Conservation (phyloP, 2,797 vertebrate species). For the Pagetopsis macropterus region DNA sequence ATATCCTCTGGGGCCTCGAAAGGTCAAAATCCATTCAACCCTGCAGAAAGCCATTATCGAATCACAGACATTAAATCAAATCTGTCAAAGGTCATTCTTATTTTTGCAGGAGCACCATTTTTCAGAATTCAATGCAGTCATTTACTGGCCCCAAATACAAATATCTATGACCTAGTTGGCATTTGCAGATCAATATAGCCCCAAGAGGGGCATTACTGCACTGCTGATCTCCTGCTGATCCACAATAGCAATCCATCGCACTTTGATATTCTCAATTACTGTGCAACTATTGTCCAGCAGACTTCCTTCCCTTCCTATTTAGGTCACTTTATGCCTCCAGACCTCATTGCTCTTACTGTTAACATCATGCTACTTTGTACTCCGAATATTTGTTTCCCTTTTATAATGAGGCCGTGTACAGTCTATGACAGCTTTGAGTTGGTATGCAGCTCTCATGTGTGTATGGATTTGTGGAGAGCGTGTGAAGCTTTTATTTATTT, state of each 20-base stretch:
- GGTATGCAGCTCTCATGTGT: neutral
- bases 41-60: slow-evolving; percentile 27
- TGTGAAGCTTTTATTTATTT: neutral
- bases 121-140: neutral
- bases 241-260: slow-evolving; percentile 36
- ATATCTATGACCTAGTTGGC: slow-evolving; percentile 28
- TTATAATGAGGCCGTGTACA: slow-evolving; percentile 55
- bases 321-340: slow-evolving; percentile 68
- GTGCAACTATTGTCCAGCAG: slow-evolving; percentile 60
- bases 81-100: slow-evolving; percentile 19
- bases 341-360: slow-evolving; percentile 56
- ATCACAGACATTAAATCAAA: slow-evolving; percentile 36
- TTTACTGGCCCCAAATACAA: slow-evolving; percentile 34
- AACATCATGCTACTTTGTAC: slow-evolving; percentile 40
- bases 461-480: neutral
- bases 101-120: slow-evolving; percentile 28
- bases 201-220: slow-evolving; percentile 33
- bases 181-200: slow-evolving; percentile 59
- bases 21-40: slow-evolving; percentile 30
- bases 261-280: slow-evolving; percentile 61
- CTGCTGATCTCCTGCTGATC: slow-evolving; percentile 39
- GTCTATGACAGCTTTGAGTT: slow-evolving; percentile 37
- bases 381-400: slow-evolving; percentile 27
- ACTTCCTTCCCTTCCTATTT: slow-evolving; percentile 56
- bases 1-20: slow-evolving; percentile 18